A percentile compares a stretch with the other conserved stretches of the same genome.
phyloP scores from a whole-genome alignment of 1,140 invertebrate genomes.

The Halotydeus destructor region DNA sequence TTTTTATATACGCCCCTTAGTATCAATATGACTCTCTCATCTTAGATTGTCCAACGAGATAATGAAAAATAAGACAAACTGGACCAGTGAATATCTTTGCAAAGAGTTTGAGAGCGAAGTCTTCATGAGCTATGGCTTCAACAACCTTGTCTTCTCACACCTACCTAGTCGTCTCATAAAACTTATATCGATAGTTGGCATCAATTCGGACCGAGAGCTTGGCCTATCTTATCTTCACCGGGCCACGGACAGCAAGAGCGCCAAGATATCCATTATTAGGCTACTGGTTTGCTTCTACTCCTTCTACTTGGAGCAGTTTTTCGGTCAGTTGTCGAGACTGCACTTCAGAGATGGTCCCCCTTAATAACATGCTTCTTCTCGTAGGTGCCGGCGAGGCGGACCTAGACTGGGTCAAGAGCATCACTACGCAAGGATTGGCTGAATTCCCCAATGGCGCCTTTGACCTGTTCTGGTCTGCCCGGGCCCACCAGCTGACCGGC shows the following conservation, averaged over 20 bases:
- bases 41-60: constrained; percentile 35
- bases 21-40: neutral
- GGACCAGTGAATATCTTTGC: constrained; percentile 31
- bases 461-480: constrained; percentile 46
- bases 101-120: constrained; percentile 82
- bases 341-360: too few relatives aligned
- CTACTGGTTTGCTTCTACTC: constrained; percentile 42
- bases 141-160: constrained; percentile 52
- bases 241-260: constrained; percentile 64
- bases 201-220: constrained; percentile 44
- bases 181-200: constrained; percentile 4
- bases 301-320: constrained; percentile 55
- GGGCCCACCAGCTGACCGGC: constrained; percentile 3
- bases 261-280: constrained; percentile 52
- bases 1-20: neutral
- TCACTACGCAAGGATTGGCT: constrained; percentile 31
- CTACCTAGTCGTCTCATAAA: neutral
- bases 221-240: constrained; percentile 80
- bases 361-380: too few relatives aligned
- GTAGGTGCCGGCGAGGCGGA: constrained; percentile 56
- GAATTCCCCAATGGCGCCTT: constrained; percentile 45
- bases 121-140: constrained; percentile 69
- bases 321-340: too few relatives aligned
- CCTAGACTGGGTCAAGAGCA: constrained; percentile 44
- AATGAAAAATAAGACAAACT: constrained; percentile 50